Percentiles rank a stretch among this genome's conserved stretches.
Evolutionary conservation across 2,113 vertebrate genomes (phyloP).

Genomic region (Rhinoptilus africanus): DNA sequence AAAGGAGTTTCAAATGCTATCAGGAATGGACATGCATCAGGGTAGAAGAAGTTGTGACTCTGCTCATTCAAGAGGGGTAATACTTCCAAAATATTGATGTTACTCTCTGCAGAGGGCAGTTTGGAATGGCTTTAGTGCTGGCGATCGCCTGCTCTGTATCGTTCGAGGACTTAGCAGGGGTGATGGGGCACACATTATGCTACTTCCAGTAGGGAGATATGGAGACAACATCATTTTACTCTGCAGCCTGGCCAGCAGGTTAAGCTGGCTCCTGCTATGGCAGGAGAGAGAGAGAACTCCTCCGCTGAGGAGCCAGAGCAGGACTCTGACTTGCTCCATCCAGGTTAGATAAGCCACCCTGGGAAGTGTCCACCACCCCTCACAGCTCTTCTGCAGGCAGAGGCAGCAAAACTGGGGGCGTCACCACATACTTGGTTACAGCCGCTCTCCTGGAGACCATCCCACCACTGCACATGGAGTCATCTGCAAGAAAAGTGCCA

Average conservation of each 20-base stretch:
- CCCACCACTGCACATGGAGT: not conserved
- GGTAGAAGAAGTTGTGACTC: not conserved
- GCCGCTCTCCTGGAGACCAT: not conserved
- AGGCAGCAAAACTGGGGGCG: not conserved
- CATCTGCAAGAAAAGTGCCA: not conserved
- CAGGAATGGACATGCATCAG: not conserved
- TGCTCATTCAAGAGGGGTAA: not conserved
- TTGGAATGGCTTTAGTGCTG: not conserved
- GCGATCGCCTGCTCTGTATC: accelerated
- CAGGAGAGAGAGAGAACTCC: not conserved
- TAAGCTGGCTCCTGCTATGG: accelerated
- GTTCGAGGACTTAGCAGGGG: not conserved
- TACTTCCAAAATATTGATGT: not conserved
- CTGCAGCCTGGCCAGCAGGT: not conserved
- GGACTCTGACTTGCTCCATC: not conserved
- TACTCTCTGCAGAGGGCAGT: not conserved
- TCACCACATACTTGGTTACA: not conserved
- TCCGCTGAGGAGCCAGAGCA: not conserved
- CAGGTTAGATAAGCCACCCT: not conserved
- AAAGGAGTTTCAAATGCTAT: not conserved
- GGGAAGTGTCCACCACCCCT: not conserved
- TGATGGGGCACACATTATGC: not conserved
- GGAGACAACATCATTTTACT: not conserved
- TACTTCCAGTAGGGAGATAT: not conserved
- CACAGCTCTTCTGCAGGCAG: not conserved